A percentile compares a stretch with the other conserved stretches of the same genome.
Conservation (phyloP, 2,113 vertebrate species). For the Prionailurus bengalensis region DNA sequence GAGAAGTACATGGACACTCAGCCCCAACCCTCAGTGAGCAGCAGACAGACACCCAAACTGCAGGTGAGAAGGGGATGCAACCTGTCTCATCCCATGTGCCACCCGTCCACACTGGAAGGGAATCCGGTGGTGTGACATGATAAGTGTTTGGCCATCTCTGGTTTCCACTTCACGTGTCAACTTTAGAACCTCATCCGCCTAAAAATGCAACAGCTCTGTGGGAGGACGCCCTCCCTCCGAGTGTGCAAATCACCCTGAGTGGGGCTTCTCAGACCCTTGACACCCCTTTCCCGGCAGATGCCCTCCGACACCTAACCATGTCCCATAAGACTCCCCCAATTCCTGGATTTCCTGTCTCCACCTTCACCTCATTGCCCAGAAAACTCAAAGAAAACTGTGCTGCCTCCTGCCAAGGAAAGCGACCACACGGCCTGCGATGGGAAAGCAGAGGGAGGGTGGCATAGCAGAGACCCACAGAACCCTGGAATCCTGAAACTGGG, state of each 20-base stretch:
- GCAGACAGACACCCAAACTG: accelerated
- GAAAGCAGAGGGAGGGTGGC: accelerated
- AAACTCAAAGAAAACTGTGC: neutral
- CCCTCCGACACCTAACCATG: neutral
- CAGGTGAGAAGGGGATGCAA: neutral
- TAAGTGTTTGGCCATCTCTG: neutral
- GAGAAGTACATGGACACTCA: accelerated
- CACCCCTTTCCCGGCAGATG: neutral
- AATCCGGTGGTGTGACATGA: neutral
- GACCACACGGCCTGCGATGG: accelerated
- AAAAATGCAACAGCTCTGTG: neutral
- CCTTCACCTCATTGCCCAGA: neutral
- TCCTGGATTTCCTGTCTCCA: neutral
- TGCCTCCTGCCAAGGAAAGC: neutral
- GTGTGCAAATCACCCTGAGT: neutral
- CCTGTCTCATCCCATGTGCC: neutral
- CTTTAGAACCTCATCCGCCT: neutral
- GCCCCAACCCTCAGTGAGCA: neutral
- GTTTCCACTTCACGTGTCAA: neutral
- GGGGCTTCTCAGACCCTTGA: neutral
- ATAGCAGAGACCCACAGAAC: neutral
- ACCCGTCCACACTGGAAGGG: neutral
- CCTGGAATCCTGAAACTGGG: neutral
- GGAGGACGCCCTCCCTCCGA: neutral
- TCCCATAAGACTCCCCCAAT: accelerated